Conservation (phyloP, 2,888 invertebrate species). For the Hirtodrosophila histrioides region DNA sequence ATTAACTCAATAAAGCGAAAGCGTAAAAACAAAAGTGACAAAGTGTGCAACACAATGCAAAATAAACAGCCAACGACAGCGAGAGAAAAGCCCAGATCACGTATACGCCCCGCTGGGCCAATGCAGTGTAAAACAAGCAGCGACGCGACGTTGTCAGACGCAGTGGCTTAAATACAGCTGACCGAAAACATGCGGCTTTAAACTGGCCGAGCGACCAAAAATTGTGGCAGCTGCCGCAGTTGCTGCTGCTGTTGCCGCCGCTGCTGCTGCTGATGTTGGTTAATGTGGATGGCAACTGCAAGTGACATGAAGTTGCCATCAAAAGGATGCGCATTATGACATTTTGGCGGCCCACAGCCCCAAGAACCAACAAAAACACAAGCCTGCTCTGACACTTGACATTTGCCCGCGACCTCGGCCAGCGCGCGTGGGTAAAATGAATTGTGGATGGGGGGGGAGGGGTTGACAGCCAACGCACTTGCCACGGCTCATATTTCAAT, state of each 20-base stretch:
- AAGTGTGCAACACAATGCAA: conserved; percentile 59
- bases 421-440: not conserved
- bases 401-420: conserved; percentile 40
- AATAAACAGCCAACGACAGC: conserved; percentile 22
- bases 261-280: conserved; percentile 12
- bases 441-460: conserved; percentile 13
- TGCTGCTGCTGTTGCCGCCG: conserved; percentile 4
- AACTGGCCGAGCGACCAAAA: conserved; percentile 4
- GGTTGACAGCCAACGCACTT: conserved; percentile 36
- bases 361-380: conserved; percentile 44
- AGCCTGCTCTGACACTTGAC: conserved; percentile 67
- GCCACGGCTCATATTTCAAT: conserved; percentile 60
- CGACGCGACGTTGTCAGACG: conserved; percentile 19
- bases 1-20: conserved; percentile 74
- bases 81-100: conserved; percentile 44
- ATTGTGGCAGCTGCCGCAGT: conserved; percentile 37
- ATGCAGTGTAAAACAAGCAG: not conserved
- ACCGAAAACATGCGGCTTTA: not conserved
- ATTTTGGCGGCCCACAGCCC: conserved; percentile 55
- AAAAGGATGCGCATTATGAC: conserved; percentile 61
- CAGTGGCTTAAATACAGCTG: conserved; percentile 45
- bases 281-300: conserved; percentile 35
- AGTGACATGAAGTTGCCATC: conserved; percentile 50
- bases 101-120: conserved; percentile 48
- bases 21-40: conserved; percentile 74